Base-by-base conservation (phyloP, 2,888 invertebrate species). In the Tiliacea citrago region DNA sequence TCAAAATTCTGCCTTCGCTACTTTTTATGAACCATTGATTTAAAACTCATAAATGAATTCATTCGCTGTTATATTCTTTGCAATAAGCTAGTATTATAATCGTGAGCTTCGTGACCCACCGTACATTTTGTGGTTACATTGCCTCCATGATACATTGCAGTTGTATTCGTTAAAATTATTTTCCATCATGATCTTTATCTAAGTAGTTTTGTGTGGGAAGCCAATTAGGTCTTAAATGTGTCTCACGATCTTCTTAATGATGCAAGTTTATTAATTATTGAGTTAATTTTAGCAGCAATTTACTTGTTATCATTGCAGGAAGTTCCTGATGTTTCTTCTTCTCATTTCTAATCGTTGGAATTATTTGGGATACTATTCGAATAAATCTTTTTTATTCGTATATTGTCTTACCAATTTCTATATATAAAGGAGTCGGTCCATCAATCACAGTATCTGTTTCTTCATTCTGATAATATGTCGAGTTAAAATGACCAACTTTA, bases 81-180 rank as follows among this genome's bases (percentile, higher is more conserved):
- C 42, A 49, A n/a, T 47, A 47, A 47, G 39, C 39, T 47, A 68
- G 7, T 18, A 73, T 57, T 63, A 60, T 77, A 73, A 84, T 78
- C 83, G 86, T 86, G 85, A 75, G 77, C 73, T 42, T 72, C 62
- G 90, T 92, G 91, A 92, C 89, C 77, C 79, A 75, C 75, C 67
- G 63, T 63, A 86, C 67, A 89, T 88, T 89, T 90, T 91, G 90
- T 92, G 88, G 89, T 88, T 90, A 91, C 91, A 90, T 88, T 91
- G 91, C 88, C 88, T 90, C 69, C 82, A 83, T 75, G 81, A 53
- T 75, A 70, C 70, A 73, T 70, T 79, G 70, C 69, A 73, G 73
- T 68, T 77, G 73, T 35, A 78, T 66, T 63, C 62, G 62, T 75
- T 71, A 13, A 68, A 60, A 73, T 85, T 63, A 74, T 82, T 82